phyloP scores from a whole-genome alignment of 2,888 invertebrate genomes.

The Cephus rjabovi region DNA sequence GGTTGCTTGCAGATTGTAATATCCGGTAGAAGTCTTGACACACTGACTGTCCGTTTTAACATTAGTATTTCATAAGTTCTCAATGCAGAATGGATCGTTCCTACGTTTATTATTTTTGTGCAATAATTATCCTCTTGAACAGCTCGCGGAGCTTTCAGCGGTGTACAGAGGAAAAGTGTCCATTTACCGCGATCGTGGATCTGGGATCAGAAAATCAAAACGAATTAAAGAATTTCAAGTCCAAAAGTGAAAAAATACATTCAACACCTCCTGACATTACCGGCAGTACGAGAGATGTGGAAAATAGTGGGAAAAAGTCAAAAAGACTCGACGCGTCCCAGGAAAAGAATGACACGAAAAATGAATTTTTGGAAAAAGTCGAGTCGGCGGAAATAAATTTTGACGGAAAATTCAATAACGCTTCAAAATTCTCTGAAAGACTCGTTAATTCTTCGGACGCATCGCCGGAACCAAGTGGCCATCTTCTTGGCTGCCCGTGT shows the following conservation, averaged over 20 bases:
- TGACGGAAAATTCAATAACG: background rate
- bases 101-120: background rate
- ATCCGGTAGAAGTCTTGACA: no score
- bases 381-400: background rate
- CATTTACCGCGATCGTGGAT: background rate
- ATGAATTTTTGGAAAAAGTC: background rate
- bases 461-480: background rate
- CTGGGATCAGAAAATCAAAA: background rate
- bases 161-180: background rate
- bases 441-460: background rate
- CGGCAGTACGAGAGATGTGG: background rate
- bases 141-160: background rate
- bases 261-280: background rate
- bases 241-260: background rate
- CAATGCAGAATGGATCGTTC: no score
- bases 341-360: background rate
- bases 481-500: slow-evolving; percentile 28
- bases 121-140: background rate
- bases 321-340: background rate
- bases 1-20: no score
- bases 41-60: no score
- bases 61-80: no score
- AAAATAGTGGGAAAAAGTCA: background rate
- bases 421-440: background rate
- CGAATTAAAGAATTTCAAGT: background rate